phyloP scores from a whole-genome alignment of 2,113 vertebrate genomes.

The Conger conger region DNA sequence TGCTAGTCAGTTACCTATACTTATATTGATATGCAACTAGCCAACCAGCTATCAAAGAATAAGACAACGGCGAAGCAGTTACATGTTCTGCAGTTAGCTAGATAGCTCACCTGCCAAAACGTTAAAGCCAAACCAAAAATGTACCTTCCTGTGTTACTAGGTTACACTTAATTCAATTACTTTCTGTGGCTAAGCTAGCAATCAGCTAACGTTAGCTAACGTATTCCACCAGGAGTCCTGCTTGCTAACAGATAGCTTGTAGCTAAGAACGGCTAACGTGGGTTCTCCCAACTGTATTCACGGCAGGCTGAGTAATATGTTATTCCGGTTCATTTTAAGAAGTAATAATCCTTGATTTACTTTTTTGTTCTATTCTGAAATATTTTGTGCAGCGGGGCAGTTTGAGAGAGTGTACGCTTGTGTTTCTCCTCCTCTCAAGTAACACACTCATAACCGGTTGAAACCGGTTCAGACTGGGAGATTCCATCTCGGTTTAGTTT shows the following conservation, averaged over 20 bases:
- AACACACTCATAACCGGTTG: constrained; percentile 98
- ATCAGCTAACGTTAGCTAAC: constrained; percentile 59
- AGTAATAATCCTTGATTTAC: constrained; percentile 61
- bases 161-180: constrained; percentile 49
- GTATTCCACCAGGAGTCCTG: constrained; percentile 57
- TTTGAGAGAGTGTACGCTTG: constrained; percentile 77
- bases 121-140: constrained; percentile 64
- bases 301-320: constrained; percentile 60
- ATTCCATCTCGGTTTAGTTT: constrained; percentile 99
- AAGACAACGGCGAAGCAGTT: background rate
- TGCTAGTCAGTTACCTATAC: background rate
- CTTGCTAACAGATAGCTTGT: constrained; percentile 52
- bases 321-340: constrained; percentile 68
- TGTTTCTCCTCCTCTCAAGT: constrained; percentile 84
- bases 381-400: constrained; percentile 71
- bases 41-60: background rate
- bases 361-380: constrained; percentile 61
- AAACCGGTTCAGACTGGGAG: constrained; percentile 99
- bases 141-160: constrained; percentile 55
- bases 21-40: background rate
- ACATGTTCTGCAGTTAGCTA: constrained; percentile 11
- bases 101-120: constrained; percentile 70
- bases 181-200: constrained; percentile 34
- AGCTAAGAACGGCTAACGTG: constrained; percentile 60
- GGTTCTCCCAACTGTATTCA: constrained; percentile 61